phyloP scores from a whole-genome alignment of 1,140 invertebrate genomes.

The Potamilus streckersoni region DNA sequence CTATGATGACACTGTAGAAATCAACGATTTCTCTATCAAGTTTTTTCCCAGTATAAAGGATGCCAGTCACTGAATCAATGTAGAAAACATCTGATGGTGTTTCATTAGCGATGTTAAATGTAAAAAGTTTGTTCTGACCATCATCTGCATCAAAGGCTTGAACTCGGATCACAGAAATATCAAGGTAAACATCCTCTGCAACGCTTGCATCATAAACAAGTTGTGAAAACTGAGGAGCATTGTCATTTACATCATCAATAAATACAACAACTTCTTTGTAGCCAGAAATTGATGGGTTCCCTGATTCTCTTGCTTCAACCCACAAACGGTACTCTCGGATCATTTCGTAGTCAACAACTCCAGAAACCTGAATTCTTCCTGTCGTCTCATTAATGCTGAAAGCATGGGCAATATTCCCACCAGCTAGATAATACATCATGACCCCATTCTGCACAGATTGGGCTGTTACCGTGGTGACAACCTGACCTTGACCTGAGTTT shows the following conservation, averaged over 20 bases:
- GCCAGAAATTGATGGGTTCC: conserved; percentile 35
- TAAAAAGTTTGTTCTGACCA: conserved; percentile 85
- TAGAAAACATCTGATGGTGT: conserved; percentile 44
- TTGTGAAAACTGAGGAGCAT: conserved; percentile 87
- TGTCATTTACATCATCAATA: conserved; percentile 78
- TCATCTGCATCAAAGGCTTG: conserved; percentile 75
- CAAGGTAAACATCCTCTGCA: conserved; percentile 76
- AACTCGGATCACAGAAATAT: conserved; percentile 34
- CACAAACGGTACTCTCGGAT: conserved; percentile 87
- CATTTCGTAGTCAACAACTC: conserved; percentile 89
- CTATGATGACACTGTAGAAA: conserved; percentile 84
- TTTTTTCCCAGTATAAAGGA: not conserved
- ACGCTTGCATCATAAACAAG: conserved; percentile 87
- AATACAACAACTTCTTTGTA: conserved; percentile 46
- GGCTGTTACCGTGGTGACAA: conserved; percentile 66
- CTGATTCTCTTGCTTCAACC: conserved; percentile 87
- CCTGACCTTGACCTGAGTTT: conserved; percentile 50
- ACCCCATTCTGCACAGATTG: conserved; percentile 76
- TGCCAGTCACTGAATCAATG: conserved; percentile 11
- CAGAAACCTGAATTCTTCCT: conserved; percentile 83
- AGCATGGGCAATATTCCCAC: conserved; percentile 89
- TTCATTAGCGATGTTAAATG: conserved; percentile 78
- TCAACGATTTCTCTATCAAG: conserved; percentile 91
- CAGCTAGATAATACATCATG: conserved; percentile 82
- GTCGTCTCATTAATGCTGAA: conserved; percentile 82